Evolutionary conservation across 1,140 invertebrate species (phyloP), one percentile per base, ranked within the genome.

Genomic region (Leptinotarsa undecemlineata): DNA sequence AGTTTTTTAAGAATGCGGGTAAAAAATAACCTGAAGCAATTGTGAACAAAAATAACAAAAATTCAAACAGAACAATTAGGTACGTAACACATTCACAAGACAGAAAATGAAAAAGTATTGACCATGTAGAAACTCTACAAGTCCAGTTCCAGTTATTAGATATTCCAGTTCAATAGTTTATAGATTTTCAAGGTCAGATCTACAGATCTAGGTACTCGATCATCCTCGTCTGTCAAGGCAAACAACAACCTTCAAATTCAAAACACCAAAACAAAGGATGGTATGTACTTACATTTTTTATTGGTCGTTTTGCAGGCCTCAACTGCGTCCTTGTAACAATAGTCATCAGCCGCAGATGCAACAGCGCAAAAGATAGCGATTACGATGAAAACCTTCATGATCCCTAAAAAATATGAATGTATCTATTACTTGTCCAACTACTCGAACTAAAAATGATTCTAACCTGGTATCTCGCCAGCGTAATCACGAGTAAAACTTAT

Each of bases 281-380:
- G 20, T 48, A 19, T n/a, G 73, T 74, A 80, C 80, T 83, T 82
- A 87, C 87, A 82, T 80, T 75, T 73, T 72, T 83, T 80, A 42
- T 76, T 78, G 68, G 75, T 83, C 4, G 84, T 78, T 57, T 84
- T 86, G 78, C 92, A 93, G 68, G 89, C 88, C 60, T 81, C 81
- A 14, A 87, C 84, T 3, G 91, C 88, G 77, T 90, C 88, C 19
- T 86, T 87, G 81, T 90, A 92, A 82, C 92, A 93, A 61, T 83
- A 86, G 51, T 92, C 89, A 4, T 85, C 83, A 19, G 87, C 86
- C 57, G 83, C 84, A 23, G 89, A 83, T 68, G 86, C 86, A 67
- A 86, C 86, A 26, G 90, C 81, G 79, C 87, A 81, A 73, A 85
- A 83, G 70, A 88, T 71, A 57, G 86, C 81, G 70, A 90, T 80